Conservation (phyloP, 92 coral and sea anemone genomes). For the Muricea muricata region DNA sequence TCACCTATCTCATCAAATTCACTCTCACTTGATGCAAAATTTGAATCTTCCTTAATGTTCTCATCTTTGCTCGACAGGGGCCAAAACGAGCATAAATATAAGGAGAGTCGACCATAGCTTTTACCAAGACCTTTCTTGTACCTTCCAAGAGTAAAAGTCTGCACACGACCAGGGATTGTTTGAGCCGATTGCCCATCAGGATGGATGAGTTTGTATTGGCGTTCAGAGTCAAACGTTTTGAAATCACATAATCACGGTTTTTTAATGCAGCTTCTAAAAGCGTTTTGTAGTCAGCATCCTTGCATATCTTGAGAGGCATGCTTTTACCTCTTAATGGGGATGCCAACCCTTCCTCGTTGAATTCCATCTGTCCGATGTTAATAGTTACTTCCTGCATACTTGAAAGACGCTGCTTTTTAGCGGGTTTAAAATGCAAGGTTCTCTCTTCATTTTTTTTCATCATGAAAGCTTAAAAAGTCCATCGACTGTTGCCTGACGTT, state of each 20-base stretch:
- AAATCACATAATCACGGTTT: constrained; percentile 24
- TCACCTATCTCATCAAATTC: constrained; percentile 19
- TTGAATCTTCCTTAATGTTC: not conserved
- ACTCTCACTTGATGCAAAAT: constrained; percentile 10
- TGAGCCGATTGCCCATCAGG: too few species aligned
- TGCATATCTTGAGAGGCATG: too few species aligned
- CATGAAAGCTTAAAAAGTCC: not conserved
- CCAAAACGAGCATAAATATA: constrained; percentile 46
- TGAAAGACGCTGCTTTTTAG: too few species aligned
- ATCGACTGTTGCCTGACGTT: too few species aligned
- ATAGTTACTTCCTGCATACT: too few species aligned
- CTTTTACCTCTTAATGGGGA: too few species aligned
- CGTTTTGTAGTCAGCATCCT: constrained; percentile 31
- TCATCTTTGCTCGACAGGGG: constrained; percentile 3
- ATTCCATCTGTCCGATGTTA: too few species aligned
- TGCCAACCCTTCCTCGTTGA: too few species aligned
- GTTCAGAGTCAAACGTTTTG: constrained; percentile 30
- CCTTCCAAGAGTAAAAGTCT: constrained; percentile 45
- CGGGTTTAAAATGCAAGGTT: too few species aligned
- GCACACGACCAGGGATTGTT: constrained; percentile 46
- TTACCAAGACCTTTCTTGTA: constrained; percentile 62
- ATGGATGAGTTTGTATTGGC: too few species aligned
- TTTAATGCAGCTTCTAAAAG: constrained; percentile 13
- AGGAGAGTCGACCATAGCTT: constrained; percentile 41
- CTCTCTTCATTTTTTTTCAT: not conserved